Evolutionary conservation across 2,888 invertebrate species (phyloP).

Genomic region (Hydropsyche betteni): DNA sequence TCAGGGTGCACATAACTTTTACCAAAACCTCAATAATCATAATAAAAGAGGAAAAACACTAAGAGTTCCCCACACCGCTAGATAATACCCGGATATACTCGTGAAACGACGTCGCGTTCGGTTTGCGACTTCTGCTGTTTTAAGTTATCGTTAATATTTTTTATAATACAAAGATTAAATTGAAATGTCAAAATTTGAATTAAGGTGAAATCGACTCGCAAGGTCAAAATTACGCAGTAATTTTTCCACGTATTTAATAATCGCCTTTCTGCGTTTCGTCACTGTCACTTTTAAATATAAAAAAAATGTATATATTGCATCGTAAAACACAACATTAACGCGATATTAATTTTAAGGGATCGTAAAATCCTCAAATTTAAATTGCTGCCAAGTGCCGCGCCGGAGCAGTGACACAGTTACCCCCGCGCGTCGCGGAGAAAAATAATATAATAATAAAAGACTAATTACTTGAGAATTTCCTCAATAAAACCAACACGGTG

Average conservation of each 20-base stretch:
- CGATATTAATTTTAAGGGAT: conserved; percentile 56
- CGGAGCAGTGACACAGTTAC: conserved; percentile 40
- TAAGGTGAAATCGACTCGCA: no score
- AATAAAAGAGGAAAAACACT: conserved; percentile 7
- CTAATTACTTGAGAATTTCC: conserved; percentile 66
- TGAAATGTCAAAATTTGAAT: no score
- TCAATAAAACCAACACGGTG: conserved; percentile 66
- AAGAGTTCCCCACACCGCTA: no score
- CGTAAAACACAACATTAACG: conserved; percentile 54
- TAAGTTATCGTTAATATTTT: no score
- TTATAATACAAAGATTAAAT: no score
- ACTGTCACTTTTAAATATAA: conserved; percentile 18
- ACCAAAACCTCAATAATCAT: conserved; percentile 16
- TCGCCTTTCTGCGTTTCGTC: not conserved
- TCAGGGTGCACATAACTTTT: conserved; percentile 28
- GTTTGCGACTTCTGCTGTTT: no score
- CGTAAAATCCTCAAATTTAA: conserved; percentile 51
- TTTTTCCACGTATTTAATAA: not conserved
- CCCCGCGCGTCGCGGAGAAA: conserved; percentile 56
- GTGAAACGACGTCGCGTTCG: no score
- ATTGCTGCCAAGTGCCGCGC: conserved; percentile 45
- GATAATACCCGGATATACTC: no score
- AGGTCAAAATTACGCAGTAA: not conserved
- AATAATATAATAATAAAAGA: conserved; percentile 69
- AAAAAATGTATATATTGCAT: conserved; percentile 38